These are phyloP conservation scores for Drosophila sturtevanti DNA, from an alignment of 1,140 invertebrate genomes.

Conservation along the genomic window DNA sequence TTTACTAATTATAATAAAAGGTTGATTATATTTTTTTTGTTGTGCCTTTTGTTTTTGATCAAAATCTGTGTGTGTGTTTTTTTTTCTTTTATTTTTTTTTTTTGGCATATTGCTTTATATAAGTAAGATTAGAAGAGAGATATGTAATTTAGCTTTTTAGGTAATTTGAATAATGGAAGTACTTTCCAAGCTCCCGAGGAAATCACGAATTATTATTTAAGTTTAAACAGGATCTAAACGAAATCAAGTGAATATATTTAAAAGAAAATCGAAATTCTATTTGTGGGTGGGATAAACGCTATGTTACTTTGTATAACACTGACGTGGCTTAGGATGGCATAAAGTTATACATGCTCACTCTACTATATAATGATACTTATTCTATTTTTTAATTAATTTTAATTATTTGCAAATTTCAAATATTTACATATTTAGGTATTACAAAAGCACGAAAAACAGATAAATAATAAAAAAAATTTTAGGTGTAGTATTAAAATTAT, in stretches of 20 bases:
- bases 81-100: neutral
- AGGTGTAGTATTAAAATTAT: no score
- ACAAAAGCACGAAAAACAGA: no score
- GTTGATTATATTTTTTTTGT: neutral
- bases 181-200: neutral
- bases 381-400: no score
- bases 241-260: neutral
- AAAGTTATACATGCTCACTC: no score
- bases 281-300: neutral
- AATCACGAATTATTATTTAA: neutral
- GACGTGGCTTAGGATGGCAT: no score
- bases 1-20: conserved; percentile 28
- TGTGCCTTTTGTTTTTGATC: conserved; percentile 2
- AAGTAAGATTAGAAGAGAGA: no score
- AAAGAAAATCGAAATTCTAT: neutral
- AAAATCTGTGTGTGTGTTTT: neutral
- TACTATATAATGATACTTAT: no score
- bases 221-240: neutral
- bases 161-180: neutral
- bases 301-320: no score
- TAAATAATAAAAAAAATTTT: no score
- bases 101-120: conserved; percentile 8
- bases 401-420: no score
- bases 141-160: conserved; percentile 1
- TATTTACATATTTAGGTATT: no score